Evolutionary conservation across 2,797 vertebrate genomes (phyloP).

Genomic region (Sebastes kiyomatsui): DNA sequence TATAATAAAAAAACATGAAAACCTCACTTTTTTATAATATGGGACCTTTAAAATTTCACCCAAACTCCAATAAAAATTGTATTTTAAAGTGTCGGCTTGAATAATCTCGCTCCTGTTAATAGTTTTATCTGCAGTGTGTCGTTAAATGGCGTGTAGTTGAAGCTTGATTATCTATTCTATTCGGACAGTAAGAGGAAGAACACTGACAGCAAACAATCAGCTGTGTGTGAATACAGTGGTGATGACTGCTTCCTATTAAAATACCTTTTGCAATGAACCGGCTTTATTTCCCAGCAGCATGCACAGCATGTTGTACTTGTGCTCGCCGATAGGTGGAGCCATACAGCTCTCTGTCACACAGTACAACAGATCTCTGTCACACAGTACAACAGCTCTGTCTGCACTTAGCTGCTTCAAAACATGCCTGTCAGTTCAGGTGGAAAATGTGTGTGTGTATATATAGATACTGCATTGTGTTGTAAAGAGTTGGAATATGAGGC

Average conservation of each 20-base stretch:
- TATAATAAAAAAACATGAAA: too few species aligned
- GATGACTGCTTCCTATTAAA: not conserved
- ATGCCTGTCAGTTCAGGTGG: too few species aligned
- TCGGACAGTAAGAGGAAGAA: rapidly evolving
- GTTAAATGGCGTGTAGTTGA: not conserved
- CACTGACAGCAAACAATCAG: not conserved
- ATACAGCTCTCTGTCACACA: too few species aligned
- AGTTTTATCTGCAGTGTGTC: not conserved
- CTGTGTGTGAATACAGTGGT: rapidly evolving
- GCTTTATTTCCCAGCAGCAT: not conserved
- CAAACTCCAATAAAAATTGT: not conserved
- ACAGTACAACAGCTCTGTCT: too few species aligned
- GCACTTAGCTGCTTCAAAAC: too few species aligned
- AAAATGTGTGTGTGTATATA: too few species aligned
- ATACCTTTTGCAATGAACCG: not conserved
- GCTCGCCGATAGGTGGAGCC: slow-evolving; percentile 14
- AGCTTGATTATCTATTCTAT: not conserved
- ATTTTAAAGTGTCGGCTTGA: not conserved
- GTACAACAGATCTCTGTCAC: not conserved
- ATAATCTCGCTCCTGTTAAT: not conserved
- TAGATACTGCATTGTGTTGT: too few species aligned
- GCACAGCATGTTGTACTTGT: not conserved
- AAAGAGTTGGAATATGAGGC: too few species aligned
- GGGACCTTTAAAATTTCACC: not conserved
- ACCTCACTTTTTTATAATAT: too few species aligned